Base-by-base conservation (phyloP, 2,888 invertebrate species). In the Dryobotodes eremita region DNA sequence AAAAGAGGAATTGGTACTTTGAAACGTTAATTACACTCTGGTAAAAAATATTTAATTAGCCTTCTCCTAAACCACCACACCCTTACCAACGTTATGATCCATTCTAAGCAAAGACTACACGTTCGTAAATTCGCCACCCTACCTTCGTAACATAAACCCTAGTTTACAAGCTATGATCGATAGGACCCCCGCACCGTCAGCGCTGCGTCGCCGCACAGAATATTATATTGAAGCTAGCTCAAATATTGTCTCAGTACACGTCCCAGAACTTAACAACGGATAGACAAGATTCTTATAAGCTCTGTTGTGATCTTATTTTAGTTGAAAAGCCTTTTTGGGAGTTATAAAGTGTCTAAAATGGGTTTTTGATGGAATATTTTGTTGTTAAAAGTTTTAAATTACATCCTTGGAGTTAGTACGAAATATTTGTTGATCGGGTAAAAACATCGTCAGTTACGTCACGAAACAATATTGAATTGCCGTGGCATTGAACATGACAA, bases 201-300 rank as follows among this genome's bases (percentile, higher is more conserved):
- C 86, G 64, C 50, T 73, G 66, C 74, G 71, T 62, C 59, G 61
- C 48, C 69, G 36, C 65, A 36, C 71, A 26, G 42, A 75, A 77
- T 81, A 81, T 84, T 79, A 87, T 84, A 87, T 87, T 75, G 81
- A 69, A 87, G 79, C 75, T 71, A 65, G 57, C 75, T 74, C 87
- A 86, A 86, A 86, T 87, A 86, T 86, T 86, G 69, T 73, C 71
- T 46, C 71, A 42, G 66, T 61, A 62, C 62, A 66, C 76, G 50
- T 69, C 66, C 75, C 62, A 71, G 64, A 87, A 80, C 74, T 81
- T 86, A 86, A 86, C 87, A 87, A 84, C 77, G 71, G 64, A 61
- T 55, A 50, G 68, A 83, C 72, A 75, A 66, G 79, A 85, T 79
- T 83, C 84, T 76, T 82, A 61, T 74, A 79, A 78, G 79, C 79